Percentiles rank a stretch among this genome's conserved stretches.
Conservation (phyloP, 2,113 vertebrate genomes). For the Scophthalmus maximus region DNA sequence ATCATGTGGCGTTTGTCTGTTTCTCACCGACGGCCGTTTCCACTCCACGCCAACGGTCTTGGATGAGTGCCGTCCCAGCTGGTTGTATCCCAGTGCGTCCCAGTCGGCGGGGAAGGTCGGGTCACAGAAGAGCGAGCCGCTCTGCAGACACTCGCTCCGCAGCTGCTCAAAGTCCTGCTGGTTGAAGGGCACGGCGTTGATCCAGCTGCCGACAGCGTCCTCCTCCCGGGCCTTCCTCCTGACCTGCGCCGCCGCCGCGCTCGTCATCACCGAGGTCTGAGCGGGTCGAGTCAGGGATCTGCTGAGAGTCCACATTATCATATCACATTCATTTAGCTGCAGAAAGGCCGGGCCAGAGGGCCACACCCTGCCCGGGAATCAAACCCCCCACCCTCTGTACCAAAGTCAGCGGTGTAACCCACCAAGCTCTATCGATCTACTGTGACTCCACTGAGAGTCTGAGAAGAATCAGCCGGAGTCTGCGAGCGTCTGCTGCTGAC, state of each 20-base stretch:
- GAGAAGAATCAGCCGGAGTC: neutral
- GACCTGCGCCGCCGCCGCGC: constrained; percentile 7
- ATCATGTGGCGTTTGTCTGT: no score
- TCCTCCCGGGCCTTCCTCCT: constrained; percentile 30
- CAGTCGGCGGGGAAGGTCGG: constrained; percentile 84
- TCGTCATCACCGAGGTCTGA: no score
- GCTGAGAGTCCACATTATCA: no score
- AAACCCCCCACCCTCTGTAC: no score
- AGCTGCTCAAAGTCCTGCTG: constrained; percentile 85
- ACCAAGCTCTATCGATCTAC: no score
- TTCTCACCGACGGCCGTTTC: constrained; percentile 88
- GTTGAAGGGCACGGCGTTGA: constrained; percentile 79
- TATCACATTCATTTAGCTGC: no score
- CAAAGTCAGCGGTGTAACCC: no score
- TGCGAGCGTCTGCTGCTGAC: neutral
- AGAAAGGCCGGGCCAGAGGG: no score
- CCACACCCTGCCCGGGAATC: no score
- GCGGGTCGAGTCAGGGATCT: neutral
- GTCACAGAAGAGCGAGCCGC: constrained; percentile 84
- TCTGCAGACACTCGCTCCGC: constrained; percentile 75
- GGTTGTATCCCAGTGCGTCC: constrained; percentile 83
- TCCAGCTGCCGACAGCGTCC: constrained; percentile 64
- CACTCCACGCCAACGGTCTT: constrained; percentile 84
- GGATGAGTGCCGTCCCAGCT: constrained; percentile 83
- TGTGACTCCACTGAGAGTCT: no score